Base-by-base conservation (phyloP, 2,113 vertebrate genomes). In the Labeo rohita region DNA sequence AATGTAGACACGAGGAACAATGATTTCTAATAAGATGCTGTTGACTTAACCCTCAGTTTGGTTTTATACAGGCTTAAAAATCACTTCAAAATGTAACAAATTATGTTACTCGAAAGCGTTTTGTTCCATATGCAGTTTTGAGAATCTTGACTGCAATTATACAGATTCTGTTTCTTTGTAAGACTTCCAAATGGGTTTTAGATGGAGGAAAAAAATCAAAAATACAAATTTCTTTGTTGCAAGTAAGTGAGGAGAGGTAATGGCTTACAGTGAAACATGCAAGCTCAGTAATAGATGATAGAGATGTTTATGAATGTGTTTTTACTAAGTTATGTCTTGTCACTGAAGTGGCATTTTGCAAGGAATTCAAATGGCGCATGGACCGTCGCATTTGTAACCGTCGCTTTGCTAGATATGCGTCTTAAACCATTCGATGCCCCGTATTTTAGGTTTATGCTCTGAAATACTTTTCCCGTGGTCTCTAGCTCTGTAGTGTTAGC, bases 281-380 rank as follows among this genome's bases (percentile, higher is more conserved):
- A 23, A 28, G 4, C 65, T 12, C 63, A 83, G 23, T 68, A 52
- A 16, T 73, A 56, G 36, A 13, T 39, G 45, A 45, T 54, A 83
- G 68, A 83, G 50, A 36, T 73, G 66, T 73, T 70, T 83, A 43
- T 56, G 18, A 83, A 83, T 83, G 81, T 83, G 34, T 84, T 72
- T 73, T 73, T 83, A 36, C 47, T 50, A 6, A 16, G 43, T 61
- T 73, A 9, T 39, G 15, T 77, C 45, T 36, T 82, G 45, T 82
- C 63, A 52, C n/a, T 65, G 15, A 82, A 68, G 23, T 7, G 39
- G n/a, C 56, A 80, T 65, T 80, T 80, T 13, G 3, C 43, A 21
- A 81, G 59, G 79, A 66, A 81, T 81, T 65, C n/a, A 28, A 56
- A n/a, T 73, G 28, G n/a, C 34, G 34, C 81, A 23, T 73, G 81